phyloP scores from a whole-genome alignment of 2,888 invertebrate genomes.

The Drosophila barbarae region DNA sequence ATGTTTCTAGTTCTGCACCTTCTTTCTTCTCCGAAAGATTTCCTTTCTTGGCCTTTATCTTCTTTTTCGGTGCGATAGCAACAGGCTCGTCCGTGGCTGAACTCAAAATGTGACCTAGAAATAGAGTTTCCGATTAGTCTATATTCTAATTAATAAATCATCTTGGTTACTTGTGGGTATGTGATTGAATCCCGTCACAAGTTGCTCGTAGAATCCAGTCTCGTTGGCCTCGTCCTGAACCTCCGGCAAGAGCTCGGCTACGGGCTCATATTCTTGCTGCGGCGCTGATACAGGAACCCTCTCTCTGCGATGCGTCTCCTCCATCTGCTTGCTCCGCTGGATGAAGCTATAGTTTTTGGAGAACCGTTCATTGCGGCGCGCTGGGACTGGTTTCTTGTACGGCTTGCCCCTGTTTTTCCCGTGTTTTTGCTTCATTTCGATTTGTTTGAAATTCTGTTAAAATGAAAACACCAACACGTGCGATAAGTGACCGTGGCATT shows the following conservation, averaged over 20 bases:
- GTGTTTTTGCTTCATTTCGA: constrained; percentile 35
- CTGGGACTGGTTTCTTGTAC: constrained; percentile 13
- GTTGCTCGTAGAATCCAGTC: constrained; percentile 54
- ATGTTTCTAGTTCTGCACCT: constrained; percentile 23
- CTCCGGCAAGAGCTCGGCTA: constrained; percentile 36
- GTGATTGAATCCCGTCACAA: constrained; percentile 43
- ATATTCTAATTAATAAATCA: not conserved
- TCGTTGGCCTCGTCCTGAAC: constrained; percentile 41
- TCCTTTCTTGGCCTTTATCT: constrained; percentile 1
- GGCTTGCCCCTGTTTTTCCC: constrained; percentile 18
- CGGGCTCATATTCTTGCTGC: constrained; percentile 35
- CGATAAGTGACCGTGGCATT: constrained; percentile 3
- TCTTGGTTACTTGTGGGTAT: constrained; percentile 36
- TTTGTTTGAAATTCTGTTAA: constrained; percentile 5
- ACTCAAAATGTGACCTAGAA: constrained; percentile 5
- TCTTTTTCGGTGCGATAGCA: not conserved
- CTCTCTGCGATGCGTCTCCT: constrained; percentile 64
- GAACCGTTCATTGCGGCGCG: constrained; percentile 40
- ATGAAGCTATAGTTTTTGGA: constrained; percentile 71
- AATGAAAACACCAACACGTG: constrained; percentile 13
- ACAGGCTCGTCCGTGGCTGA: not conserved
- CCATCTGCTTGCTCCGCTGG: constrained; percentile 75
- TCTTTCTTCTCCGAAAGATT: not conserved
- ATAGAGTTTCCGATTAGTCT: not conserved
- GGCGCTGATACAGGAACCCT: constrained; percentile 50